Evolutionary conservation across 2,797 vertebrate genomes (phyloP).

Genomic region (Hafferia zeledoni): DNA sequence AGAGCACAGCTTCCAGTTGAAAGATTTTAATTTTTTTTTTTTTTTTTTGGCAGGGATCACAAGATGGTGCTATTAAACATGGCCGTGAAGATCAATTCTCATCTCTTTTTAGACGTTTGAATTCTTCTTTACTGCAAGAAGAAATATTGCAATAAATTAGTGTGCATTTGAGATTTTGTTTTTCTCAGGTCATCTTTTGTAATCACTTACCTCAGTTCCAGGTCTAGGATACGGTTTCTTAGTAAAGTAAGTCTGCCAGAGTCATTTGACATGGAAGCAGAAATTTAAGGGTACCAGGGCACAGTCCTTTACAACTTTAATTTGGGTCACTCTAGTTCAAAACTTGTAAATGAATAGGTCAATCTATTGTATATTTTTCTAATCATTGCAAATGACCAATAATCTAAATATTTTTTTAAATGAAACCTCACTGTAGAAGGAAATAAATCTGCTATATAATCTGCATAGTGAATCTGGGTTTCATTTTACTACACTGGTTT

Average conservation of each 20-base stretch:
- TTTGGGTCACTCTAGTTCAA: background rate
- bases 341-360: background rate
- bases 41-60: background rate
- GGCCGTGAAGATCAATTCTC: background rate
- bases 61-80: conserved; percentile 9
- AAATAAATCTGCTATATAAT: background rate
- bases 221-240: background rate
- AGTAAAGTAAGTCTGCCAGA: background rate
- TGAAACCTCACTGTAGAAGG: background rate
- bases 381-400: background rate
- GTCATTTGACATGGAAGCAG: background rate
- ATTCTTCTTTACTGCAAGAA: background rate
- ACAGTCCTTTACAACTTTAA: background rate
- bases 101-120: background rate
- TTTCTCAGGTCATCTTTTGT: background rate
- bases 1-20: background rate
- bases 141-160: background rate
- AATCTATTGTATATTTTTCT: background rate
- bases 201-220: background rate
- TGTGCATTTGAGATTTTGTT: background rate
- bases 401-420: background rate
- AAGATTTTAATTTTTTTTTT: background rate
- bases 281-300: background rate
- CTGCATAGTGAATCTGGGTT: conserved; percentile 1
- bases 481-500: conserved; percentile 47